Evolutionary conservation across 2,797 vertebrate genomes (phyloP).

Genomic region (Varecia variegata): DNA sequence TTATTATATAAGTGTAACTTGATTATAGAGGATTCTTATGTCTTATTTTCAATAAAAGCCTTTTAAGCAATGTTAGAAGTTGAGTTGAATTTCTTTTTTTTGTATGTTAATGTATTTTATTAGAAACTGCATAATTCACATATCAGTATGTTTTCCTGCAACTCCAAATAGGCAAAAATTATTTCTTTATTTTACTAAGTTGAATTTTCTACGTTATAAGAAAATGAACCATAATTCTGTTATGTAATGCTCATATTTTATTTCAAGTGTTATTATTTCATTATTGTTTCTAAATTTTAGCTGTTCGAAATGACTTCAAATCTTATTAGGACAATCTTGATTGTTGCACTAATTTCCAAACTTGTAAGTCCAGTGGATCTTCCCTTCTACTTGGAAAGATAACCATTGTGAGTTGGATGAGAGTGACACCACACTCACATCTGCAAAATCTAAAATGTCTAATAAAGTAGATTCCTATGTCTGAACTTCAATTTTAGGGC

Average conservation of each 20-base stretch:
- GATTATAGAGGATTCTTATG: not conserved
- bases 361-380: not conserved
- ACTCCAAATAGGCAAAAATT: not conserved
- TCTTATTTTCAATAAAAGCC: not conserved
- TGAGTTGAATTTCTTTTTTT: not conserved
- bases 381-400: not conserved
- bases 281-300: slow-evolving; percentile 38
- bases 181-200: slow-evolving; percentile 6
- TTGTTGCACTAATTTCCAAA: not conserved
- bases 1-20: not conserved
- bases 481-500: slow-evolving; percentile 2
- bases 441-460: slow-evolving; percentile 1
- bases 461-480: not conserved
- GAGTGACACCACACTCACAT: not conserved
- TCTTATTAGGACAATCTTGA: not conserved
- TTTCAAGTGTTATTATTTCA: slow-evolving; percentile 35
- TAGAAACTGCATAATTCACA: not conserved
- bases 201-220: slow-evolving; percentile 40
- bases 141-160: not conserved
- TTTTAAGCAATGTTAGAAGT: not conserved
- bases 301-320: not conserved
- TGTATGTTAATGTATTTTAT: not conserved
- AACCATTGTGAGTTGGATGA: not conserved
- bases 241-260: not conserved
- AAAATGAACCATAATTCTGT: not conserved